Conservation (phyloP, 2,888 invertebrate genomes). For the Oeneis ivallda region DNA sequence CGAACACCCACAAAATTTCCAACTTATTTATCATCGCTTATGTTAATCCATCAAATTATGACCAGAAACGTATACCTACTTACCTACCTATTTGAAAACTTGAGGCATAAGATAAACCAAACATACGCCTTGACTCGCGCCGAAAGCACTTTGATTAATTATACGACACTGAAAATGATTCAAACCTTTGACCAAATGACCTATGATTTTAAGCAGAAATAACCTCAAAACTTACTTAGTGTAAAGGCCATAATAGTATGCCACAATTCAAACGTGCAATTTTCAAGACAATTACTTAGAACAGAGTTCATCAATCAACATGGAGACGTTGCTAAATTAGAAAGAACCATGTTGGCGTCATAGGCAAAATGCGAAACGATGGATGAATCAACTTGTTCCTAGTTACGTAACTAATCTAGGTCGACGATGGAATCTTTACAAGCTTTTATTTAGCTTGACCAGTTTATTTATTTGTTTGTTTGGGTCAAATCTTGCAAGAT, state of each 20-base stretch:
- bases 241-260: slow-evolving; percentile 23
- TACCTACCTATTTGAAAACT: no score
- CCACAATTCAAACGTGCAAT: slow-evolving; percentile 20
- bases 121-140: slow-evolving; percentile 42
- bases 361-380: slow-evolving; percentile 15
- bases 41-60: no score
- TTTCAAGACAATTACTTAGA: slow-evolving; percentile 41
- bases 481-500: no score
- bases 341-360: slow-evolving; percentile 23
- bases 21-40: no score
- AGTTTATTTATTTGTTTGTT: no score
- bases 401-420: no score
- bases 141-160: slow-evolving; percentile 49
- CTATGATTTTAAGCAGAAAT: slow-evolving; percentile 23
- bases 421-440: no score
- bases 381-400: not conserved
- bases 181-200: slow-evolving; percentile 27
- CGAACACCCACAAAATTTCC: no score
- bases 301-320: slow-evolving; percentile 40
- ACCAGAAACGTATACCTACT: no score
- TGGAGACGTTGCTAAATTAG: slow-evolving; percentile 28
- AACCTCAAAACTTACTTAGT: not conserved
- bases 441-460: no score
- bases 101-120: not conserved
- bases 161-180: slow-evolving; percentile 40